Conservation (phyloP, 1,140 invertebrate species). For the Microplitis mediator region DNA sequence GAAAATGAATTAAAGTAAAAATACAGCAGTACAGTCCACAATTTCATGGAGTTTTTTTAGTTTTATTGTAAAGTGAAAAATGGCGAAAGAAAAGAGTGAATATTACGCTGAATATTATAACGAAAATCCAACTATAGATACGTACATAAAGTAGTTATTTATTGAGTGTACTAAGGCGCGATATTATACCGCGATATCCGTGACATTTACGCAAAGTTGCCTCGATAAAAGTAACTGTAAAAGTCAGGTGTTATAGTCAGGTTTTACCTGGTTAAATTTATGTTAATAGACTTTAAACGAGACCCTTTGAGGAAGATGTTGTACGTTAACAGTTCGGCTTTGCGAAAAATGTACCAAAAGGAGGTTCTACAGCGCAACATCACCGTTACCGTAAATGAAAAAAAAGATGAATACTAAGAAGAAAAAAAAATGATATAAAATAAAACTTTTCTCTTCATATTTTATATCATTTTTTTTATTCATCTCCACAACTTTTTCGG, state of each 20-base stretch:
- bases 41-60: no score
- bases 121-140: background rate
- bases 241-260: slow-evolving; percentile 52
- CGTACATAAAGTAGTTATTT: background rate
- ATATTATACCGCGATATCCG: slow-evolving; percentile 32
- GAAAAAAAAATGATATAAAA: background rate
- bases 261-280: slow-evolving; percentile 48
- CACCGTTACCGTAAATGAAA: no score
- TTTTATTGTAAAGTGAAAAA: background rate
- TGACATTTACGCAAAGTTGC: slow-evolving; percentile 45
- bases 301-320: slow-evolving; percentile 40
- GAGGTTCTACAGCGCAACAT: background rate
- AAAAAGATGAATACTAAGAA: background rate
- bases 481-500: no score
- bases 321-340: slow-evolving; percentile 5
- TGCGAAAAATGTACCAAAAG: background rate
- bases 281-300: slow-evolving; percentile 49
- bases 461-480: background rate
- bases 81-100: no score
- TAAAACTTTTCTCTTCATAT: background rate
- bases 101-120: background rate
- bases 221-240: slow-evolving; percentile 53
- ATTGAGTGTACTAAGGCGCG: slow-evolving; percentile 9
- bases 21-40: background rate
- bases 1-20: no score